These are phyloP conservation scores for Lymantria dispar DNA, from an alignment of 2,888 invertebrate species.

Conservation along the genomic window DNA sequence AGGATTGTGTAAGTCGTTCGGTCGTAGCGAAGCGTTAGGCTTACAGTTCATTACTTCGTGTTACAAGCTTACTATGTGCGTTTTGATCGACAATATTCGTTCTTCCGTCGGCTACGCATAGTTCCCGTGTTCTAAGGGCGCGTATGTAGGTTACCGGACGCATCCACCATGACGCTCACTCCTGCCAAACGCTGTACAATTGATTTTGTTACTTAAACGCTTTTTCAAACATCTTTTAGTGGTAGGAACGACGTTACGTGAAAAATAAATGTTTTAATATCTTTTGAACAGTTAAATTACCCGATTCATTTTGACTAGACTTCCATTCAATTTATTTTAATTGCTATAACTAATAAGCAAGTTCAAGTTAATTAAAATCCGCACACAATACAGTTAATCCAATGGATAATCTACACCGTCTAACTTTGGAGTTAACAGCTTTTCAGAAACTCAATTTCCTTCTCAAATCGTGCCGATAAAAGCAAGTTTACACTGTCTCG, in stretches of 20 bases:
- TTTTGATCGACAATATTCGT: constrained; percentile 36
- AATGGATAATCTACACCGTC: constrained; percentile 1
- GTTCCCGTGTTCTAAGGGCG: constrained; percentile 13
- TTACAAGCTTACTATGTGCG: constrained; percentile 48
- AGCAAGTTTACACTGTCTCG: constrained; percentile 21
- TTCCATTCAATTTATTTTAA: too few relatives aligned
- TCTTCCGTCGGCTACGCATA: constrained; percentile 37
- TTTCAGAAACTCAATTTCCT: constrained; percentile 56
- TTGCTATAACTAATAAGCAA: not conserved
- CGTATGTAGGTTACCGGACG: constrained; percentile 54
- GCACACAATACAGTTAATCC: not conserved
- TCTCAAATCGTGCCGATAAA: constrained; percentile 35
- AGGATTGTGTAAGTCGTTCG: constrained; percentile 66
- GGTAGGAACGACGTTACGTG: constrained; percentile 8
- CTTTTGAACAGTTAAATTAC: not conserved
- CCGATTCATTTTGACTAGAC: not conserved
- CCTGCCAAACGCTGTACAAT: constrained; percentile 59
- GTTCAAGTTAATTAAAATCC: not conserved
- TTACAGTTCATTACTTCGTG: constrained; percentile 73
- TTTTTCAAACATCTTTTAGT: constrained; percentile 43
- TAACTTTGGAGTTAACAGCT: constrained; percentile 14
- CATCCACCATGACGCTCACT: constrained; percentile 64
- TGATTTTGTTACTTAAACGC: constrained; percentile 60
- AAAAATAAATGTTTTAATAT: not conserved
- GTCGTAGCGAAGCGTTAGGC: constrained; percentile 61